These are phyloP conservation scores for Platyscapa corneri DNA, from an alignment of 1,140 invertebrate genomes.

Conservation along the genomic window DNA sequence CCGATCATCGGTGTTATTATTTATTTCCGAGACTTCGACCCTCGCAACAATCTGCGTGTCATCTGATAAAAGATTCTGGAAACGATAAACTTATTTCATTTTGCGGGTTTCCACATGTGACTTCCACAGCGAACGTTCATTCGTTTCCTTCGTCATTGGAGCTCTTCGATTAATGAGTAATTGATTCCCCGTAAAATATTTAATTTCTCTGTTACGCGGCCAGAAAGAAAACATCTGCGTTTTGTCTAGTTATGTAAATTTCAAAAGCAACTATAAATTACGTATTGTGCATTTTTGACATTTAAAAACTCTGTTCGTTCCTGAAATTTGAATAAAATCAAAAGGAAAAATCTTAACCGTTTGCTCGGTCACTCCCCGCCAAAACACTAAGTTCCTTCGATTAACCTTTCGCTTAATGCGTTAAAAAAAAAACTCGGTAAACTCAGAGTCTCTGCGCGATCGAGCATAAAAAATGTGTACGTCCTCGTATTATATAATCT, in stretches of 20 bases:
- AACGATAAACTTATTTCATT: slow-evolving; percentile 13
- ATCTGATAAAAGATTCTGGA: slow-evolving; percentile 44
- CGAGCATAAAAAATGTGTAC: not conserved
- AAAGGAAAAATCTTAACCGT: no score
- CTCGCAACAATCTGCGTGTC: slow-evolving; percentile 44
- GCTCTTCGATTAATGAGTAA: slow-evolving; percentile 13
- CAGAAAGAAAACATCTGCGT: not conserved
- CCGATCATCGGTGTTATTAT: not conserved
- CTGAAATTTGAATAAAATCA: no score
- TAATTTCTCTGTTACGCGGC: not conserved
- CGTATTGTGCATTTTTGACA: no score
- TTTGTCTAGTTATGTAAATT: not conserved
- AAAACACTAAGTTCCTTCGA: no score
- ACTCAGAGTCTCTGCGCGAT: no score
- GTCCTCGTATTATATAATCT: not conserved
- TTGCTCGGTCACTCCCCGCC: no score
- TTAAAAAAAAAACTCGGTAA: no score
- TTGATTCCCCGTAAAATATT: not conserved
- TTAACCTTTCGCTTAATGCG: no score
- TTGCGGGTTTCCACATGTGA: slow-evolving; percentile 30
- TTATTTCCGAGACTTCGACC: not conserved
- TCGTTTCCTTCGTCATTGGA: not conserved
- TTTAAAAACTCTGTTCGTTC: no score
- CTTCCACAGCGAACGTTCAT: not conserved
- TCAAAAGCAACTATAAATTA: no score